Conservation (phyloP, 2,797 vertebrate species). For the Glossophaga mutica region DNA sequence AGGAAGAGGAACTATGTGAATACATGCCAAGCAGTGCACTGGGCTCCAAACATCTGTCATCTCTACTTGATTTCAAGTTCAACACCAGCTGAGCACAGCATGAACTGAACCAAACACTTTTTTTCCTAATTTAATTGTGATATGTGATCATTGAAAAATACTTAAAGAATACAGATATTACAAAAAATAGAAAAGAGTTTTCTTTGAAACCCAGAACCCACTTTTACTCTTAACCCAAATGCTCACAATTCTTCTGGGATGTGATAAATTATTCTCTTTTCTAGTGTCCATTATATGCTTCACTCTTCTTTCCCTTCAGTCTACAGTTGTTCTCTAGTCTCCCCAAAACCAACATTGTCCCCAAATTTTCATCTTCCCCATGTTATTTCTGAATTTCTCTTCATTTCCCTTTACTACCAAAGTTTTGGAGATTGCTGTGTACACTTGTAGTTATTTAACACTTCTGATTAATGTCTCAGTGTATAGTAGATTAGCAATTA, state of each 20-base stretch:
- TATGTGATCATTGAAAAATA: neutral
- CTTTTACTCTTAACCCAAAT: neutral
- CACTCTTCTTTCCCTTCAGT: neutral
- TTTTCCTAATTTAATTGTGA: neutral
- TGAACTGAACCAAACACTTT: neutral
- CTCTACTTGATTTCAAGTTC: neutral
- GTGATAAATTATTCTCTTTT: neutral
- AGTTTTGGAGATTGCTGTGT: neutral
- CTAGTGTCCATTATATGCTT: neutral
- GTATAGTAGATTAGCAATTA: neutral
- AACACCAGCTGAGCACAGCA: neutral
- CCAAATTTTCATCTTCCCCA: neutral
- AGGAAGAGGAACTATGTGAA: neutral
- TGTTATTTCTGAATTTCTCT: neutral
- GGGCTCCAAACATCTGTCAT: neutral
- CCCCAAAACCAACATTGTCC: neutral
- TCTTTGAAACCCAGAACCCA: neutral
- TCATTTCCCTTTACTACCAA: neutral
- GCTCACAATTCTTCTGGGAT: neutral
- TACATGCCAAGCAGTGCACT: neutral
- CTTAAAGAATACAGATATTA: neutral
- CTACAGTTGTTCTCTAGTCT: neutral
- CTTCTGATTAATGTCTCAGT: neutral
- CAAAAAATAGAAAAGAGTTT: neutral
- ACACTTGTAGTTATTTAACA: neutral